Percentiles rank a stretch among this genome's conserved stretches.
These are phyloP conservation scores for Hippocampus kuda DNA, from an alignment of 2,797 vertebrate genomes.

Conservation along the genomic window DNA sequence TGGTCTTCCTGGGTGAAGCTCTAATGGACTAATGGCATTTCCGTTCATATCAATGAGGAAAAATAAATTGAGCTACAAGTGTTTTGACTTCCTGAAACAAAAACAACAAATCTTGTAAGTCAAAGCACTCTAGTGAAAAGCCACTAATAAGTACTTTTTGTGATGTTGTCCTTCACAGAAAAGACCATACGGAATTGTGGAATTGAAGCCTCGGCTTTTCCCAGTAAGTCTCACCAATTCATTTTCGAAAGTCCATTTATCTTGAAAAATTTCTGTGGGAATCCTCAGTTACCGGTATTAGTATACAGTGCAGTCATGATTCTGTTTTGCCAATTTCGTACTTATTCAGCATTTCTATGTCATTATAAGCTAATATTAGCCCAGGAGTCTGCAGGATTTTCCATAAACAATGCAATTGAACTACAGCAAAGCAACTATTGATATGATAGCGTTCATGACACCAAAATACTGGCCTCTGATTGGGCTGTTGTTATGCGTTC, in stretches of 20 bases:
- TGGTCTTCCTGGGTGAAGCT: neutral
- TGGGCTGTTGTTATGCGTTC: too few species aligned
- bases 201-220: constrained; percentile 67
- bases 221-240: constrained; percentile 71
- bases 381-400: too few species aligned
- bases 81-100: too few species aligned
- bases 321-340: too few species aligned
- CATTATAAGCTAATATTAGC: too few species aligned
- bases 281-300: too few species aligned
- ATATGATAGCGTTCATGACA: too few species aligned
- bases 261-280: neutral
- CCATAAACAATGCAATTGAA: too few species aligned
- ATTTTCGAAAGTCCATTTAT: neutral
- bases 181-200: constrained; percentile 69
- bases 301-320: too few species aligned
- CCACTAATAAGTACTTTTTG: neutral
- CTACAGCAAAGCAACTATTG: too few species aligned
- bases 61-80: neutral
- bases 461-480: too few species aligned
- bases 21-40: neutral
- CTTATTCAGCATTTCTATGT: too few species aligned
- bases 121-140: neutral
- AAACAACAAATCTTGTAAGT: neutral
- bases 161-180: constrained; percentile 52
- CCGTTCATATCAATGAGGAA: neutral